Base-by-base conservation (phyloP, 2,888 invertebrate genomes). In the Parnassius mnemosyne region DNA sequence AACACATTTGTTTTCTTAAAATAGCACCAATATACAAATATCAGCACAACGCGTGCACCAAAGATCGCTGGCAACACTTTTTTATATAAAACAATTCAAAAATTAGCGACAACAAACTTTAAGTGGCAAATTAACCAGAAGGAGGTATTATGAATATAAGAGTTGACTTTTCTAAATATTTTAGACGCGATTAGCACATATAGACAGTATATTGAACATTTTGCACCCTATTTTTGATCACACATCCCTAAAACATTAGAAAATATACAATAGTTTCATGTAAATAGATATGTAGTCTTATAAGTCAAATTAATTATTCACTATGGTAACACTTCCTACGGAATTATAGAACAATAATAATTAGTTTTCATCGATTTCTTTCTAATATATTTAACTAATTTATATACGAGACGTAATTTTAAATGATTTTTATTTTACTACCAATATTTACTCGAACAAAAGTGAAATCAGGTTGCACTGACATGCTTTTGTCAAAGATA, bases 11-110 rank as follows among this genome's bases (percentile, higher is more conserved):
- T 72, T 68, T 71, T 72, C 68, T 73, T 71, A 86, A 85, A 88
- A 88, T 90, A 90, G 90, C 89, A 90, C 89, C 90, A 89, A 89
- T 85, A 84, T 83, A 80, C 73, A 79, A 84, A 87, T 85, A 85
- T 85, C 79, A 87, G 86, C 83, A 83, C 81, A 78, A 80, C 72
- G 77, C 69, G 75, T 76, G 74, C 77, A 77, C 73, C 70, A 41
- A 54, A 50, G 25, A 13, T 55, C 70, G 75, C 76, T 80, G 77
- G 77, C 77, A 79, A 79, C 78, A 79, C 76, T 77, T 64, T 68
- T 63, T 68, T 70, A 69, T n/a, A 63, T 67, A 71, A 77, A 77
- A 76, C 69, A 75, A 75, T 78, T 76, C 76, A 74, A 77, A 68
- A 78, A 72, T 82, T 85, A 81, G 83, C 83, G 85, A 84, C 81